phyloP scores from a whole-genome alignment of 2,888 invertebrate species.

The Pycnomerus fuliginosus region DNA sequence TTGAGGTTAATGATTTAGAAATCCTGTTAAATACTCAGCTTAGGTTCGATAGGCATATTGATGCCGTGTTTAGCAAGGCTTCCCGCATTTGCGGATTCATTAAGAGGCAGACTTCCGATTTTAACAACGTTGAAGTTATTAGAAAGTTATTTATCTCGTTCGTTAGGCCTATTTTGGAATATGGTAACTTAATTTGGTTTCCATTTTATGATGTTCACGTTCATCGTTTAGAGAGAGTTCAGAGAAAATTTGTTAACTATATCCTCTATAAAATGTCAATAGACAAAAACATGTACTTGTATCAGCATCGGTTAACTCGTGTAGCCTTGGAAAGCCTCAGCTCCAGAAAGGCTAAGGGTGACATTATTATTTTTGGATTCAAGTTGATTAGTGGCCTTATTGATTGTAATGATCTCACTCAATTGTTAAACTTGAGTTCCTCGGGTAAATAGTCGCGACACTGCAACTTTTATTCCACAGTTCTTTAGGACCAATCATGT shows the following conservation, averaged over 20 bases:
- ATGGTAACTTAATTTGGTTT: background rate
- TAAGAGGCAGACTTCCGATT: background rate
- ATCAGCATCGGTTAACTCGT: background rate
- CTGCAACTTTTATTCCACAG: too few relatives aligned
- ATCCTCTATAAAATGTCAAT: too few relatives aligned
- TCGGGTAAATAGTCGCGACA: too few relatives aligned
- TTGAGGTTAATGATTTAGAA: background rate
- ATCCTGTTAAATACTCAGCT: background rate
- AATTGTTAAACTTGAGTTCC: too few relatives aligned
- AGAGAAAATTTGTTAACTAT: too few relatives aligned
- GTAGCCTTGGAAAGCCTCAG: background rate
- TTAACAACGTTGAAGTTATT: too few relatives aligned
- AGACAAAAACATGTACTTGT: too few relatives aligned
- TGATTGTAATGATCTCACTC: background rate
- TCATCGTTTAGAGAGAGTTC: background rate
- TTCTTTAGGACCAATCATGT: too few relatives aligned
- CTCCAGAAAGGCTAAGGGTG: too few relatives aligned
- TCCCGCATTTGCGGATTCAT: background rate
- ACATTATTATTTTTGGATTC: background rate
- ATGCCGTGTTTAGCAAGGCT: background rate
- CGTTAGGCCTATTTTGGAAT: background rate
- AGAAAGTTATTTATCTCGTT: background rate
- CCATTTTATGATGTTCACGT: background rate
- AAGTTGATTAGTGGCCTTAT: background rate
- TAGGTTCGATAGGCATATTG: background rate